Base-by-base conservation (phyloP, 2,113 vertebrate species). In the Mustela nigripes region DNA sequence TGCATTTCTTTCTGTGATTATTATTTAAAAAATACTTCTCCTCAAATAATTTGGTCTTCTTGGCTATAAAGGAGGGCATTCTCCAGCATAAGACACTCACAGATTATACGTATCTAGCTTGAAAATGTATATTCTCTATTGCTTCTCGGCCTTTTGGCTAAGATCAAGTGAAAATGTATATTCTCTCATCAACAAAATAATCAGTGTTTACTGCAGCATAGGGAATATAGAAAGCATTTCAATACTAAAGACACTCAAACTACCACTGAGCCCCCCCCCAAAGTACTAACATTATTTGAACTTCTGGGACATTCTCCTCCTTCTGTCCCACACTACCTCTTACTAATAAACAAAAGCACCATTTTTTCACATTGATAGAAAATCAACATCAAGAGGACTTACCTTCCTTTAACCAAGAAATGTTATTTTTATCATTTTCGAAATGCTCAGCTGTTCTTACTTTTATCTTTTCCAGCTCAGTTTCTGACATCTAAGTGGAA, bases 401-500 rank as follows among this genome's bases (percentile, higher is more conserved):
- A 99, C 99, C 99, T 99, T 98, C 98, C 60, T 98, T 99, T 95
- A 99, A 93, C 99, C 99, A 99, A 98, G 99, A 98, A 98, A 97
- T 96, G 97, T 98, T 98, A 98, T 99, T 98, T 98, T 98, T 99
- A 71, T 99, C 99, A 99, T 99, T 98, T 96, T 99, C 98, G 97
- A 98, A 98, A 97, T 97, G 98, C 83, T 98, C 98, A 71, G 98
- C 96, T 97, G 97, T 71, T 98, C 98, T 99, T 97, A 98, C 98
- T 99, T 99, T 98, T 96, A 91, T 98, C 98, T 99, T 99, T 95
- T 98, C 98, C 95, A 96, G 94, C 97, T 98, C 91, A 82, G 97
- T 97, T 98, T 99, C 99, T 99, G 99, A 99, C 99, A 99, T 99
- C 99, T 99, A 95, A 74, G 71, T 87, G 88, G 92, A 96, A 97